These are phyloP conservation scores for Rhea americana DNA, from an alignment of 2,113 vertebrate genomes.

Conservation along the genomic window DNA sequence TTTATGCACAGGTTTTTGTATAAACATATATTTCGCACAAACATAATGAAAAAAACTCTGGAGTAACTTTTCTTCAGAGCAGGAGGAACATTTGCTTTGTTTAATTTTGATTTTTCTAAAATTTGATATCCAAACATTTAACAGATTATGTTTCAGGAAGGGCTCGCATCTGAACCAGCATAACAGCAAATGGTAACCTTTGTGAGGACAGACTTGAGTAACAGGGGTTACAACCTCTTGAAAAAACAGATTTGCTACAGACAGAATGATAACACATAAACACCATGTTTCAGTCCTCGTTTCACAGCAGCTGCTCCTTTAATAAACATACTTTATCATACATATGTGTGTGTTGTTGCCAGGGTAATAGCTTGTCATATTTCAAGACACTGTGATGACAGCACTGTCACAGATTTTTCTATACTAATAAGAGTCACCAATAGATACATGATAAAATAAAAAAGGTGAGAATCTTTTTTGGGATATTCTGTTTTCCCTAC, in stretches of 20 bases:
- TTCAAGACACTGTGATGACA: not conserved
- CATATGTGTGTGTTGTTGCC: not conserved
- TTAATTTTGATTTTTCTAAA: not conserved
- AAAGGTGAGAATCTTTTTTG: not conserved
- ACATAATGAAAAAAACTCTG: not conserved
- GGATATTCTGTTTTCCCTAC: not conserved
- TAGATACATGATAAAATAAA: not conserved
- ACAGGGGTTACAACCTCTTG: not conserved
- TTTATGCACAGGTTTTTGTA: not conserved
- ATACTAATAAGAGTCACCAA: not conserved
- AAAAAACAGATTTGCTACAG: not conserved
- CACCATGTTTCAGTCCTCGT: not conserved
- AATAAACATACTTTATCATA: not conserved
- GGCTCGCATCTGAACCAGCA: not conserved
- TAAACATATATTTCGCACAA: fast-evolving
- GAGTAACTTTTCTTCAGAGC: not conserved
- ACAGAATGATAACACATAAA: not conserved
- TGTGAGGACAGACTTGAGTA: not conserved
- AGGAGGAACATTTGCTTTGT: not conserved
- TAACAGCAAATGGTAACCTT: not conserved
- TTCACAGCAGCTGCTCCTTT: not conserved
- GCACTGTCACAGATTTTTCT: not conserved
- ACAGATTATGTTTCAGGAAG: not conserved
- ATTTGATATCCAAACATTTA: not conserved
- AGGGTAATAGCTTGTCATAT: not conserved